Evolutionary conservation across 2,888 invertebrate species (phyloP).

Genomic region (Mythimna loreyi): DNA sequence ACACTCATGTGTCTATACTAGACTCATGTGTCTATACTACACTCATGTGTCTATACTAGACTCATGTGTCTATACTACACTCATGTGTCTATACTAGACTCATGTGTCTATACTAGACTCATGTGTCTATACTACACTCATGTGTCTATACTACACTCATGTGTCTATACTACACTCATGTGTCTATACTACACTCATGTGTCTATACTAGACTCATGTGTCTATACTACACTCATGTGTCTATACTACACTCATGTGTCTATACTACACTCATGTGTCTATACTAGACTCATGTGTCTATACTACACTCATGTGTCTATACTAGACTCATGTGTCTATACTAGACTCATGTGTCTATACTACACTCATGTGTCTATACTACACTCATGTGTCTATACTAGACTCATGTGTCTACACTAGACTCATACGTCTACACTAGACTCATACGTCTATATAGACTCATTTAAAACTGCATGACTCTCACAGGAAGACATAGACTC

Average conservation of each 20-base stretch:
- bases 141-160: too few species aligned
- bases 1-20: too few species aligned
- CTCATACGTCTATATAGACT: neutral
- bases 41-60: slow-evolving; percentile 1
- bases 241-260: too few species aligned
- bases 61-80: too few species aligned
- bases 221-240: neutral
- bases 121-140: too few species aligned
- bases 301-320: too few species aligned
- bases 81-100: too few species aligned
- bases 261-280: neutral
- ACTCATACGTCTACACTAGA: neutral
- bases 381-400: neutral
- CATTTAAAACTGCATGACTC: neutral
- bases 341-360: neutral
- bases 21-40: too few species aligned
- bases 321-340: neutral
- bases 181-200: too few species aligned
- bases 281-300: neutral
- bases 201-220: neutral
- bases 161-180: neutral
- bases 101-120: neutral
- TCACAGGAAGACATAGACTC: neutral
- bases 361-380: too few species aligned
- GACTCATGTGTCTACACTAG: too few species aligned